These are phyloP conservation scores for Zaprionus gabonicus DNA, from an alignment of 1,140 invertebrate species.

Conservation along the genomic window DNA sequence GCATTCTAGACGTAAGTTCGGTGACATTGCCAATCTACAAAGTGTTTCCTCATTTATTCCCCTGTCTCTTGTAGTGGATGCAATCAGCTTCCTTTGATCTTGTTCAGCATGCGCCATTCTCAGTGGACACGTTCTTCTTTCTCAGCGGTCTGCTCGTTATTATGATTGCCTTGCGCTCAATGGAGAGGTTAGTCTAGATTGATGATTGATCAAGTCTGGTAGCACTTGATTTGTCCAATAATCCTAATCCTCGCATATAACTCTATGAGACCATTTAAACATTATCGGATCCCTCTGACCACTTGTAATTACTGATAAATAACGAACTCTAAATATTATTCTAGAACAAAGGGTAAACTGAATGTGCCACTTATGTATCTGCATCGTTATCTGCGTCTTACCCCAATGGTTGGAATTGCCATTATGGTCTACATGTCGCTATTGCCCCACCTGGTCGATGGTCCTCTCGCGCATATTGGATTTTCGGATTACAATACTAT, in stretches of 20 bases:
- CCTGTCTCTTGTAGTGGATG: slow-evolving; percentile 50
- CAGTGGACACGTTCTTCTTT: slow-evolving; percentile 96
- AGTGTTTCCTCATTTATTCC: not conserved
- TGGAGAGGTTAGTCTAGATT: slow-evolving; percentile 86
- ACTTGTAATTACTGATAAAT: no score
- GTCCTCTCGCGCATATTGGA: slow-evolving; percentile 64
- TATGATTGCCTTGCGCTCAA: slow-evolving; percentile 87
- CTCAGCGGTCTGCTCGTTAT: slow-evolving; percentile 88
- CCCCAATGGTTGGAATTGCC: slow-evolving; percentile 57
- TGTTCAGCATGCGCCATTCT: slow-evolving; percentile 87
- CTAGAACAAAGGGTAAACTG: slow-evolving; percentile 56
- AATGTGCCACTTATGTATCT: slow-evolving; percentile 74
- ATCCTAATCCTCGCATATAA: no score
- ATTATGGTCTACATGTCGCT: slow-evolving; percentile 60
- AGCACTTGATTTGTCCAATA: no score
- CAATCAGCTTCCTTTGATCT: slow-evolving; percentile 86
- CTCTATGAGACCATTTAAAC: no score
- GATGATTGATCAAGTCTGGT: no score
- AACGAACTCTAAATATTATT: not conserved
- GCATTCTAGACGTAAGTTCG: slow-evolving; percentile 10
- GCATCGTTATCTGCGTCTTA: slow-evolving; percentile 73
- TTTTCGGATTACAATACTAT: slow-evolving; percentile 29
- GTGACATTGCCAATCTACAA: accelerated
- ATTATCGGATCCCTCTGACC: no score
- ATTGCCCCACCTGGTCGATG: slow-evolving; percentile 51